Conservation (phyloP, 2,888 invertebrate species). For the Drosophila rellima region DNA sequence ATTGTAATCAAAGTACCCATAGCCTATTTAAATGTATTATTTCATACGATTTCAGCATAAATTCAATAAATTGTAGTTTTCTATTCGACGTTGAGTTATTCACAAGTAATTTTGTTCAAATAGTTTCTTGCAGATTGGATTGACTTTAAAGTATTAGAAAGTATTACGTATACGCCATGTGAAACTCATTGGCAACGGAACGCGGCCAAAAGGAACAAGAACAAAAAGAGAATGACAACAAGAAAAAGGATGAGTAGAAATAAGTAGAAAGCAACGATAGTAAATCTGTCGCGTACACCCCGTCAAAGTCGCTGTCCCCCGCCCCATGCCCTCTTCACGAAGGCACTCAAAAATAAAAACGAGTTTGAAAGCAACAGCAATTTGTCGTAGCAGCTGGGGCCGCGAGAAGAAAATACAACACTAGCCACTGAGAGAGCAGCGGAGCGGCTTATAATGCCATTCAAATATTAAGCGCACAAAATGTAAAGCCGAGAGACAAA, state of each 20-base stretch:
- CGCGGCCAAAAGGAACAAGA: not conserved
- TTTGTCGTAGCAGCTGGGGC: constrained; percentile 38
- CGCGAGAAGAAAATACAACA: constrained; percentile 35
- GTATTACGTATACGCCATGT: constrained; percentile 51
- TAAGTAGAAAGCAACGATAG: constrained; percentile 9
- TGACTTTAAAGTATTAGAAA: not conserved
- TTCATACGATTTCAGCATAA: no score
- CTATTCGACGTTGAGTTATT: not conserved
- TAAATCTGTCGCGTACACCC: constrained; percentile 28
- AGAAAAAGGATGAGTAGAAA: constrained; percentile 3
- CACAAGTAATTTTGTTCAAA: not conserved
- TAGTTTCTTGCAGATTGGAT: not conserved
- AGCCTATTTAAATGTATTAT: not conserved
- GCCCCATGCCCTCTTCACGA: not conserved
- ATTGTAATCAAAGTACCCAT: not conserved
- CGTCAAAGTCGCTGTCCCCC: constrained; percentile 7
- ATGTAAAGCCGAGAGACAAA: not conserved
- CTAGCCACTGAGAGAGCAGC: constrained; percentile 15
- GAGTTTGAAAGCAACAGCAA: constrained; percentile 50
- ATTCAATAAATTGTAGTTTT: not conserved
- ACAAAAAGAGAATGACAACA: constrained; percentile 3
- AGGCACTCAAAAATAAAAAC: constrained; percentile 49
- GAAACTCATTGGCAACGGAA: not conserved
- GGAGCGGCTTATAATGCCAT: constrained; percentile 28
- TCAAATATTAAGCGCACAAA: constrained; percentile 46